These are phyloP conservation scores for Heteromyza rotundicornis DNA, from an alignment of 2,888 invertebrate species.

Conservation along the genomic window DNA sequence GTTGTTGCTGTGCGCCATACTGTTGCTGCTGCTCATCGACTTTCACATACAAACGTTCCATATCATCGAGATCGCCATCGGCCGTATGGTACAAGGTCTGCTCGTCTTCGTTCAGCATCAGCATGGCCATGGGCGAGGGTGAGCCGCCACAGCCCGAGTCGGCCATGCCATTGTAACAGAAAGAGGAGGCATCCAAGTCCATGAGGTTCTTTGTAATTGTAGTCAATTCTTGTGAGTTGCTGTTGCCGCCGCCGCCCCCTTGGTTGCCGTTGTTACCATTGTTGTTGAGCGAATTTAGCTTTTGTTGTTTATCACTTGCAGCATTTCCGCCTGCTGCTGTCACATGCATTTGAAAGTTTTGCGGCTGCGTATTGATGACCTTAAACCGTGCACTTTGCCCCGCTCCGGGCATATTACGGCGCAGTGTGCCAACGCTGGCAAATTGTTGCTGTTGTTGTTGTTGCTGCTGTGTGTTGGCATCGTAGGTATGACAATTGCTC, in stretches of 20 bases:
- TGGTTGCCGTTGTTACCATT: conserved; percentile 27
- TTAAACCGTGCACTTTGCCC: conserved; percentile 52
- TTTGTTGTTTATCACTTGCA: conserved; percentile 24
- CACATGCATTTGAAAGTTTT: conserved; percentile 46
- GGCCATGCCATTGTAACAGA: conserved; percentile 56
- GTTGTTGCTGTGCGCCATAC: conserved; percentile 33
- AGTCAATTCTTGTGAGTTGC: background rate
- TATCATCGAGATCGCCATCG: conserved; percentile 55
- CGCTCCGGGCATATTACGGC: conserved; percentile 45
- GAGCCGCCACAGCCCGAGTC: conserved; percentile 60
- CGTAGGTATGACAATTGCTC: conserved; percentile 60
- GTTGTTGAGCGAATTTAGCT: conserved; percentile 35
- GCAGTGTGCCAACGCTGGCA: conserved; percentile 43
- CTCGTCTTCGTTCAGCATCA: conserved; percentile 54
- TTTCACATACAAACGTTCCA: conserved; percentile 61
- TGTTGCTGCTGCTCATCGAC: conserved; percentile 54
- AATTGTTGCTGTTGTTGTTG: conserved; percentile 36
- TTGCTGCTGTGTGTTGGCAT: conserved; percentile 48
- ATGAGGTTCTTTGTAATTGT: conserved; percentile 45
- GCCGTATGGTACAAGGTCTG: conserved; percentile 54
- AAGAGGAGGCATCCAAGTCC: conserved; percentile 52
- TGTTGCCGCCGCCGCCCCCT: conserved; percentile 24
- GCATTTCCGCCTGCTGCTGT: conserved; percentile 26
- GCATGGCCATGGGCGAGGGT: conserved; percentile 58
- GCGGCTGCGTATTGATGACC: conserved; percentile 41